phyloP scores from a whole-genome alignment of 2,797 vertebrate species.

The Pteronotus mesoamericanus region DNA sequence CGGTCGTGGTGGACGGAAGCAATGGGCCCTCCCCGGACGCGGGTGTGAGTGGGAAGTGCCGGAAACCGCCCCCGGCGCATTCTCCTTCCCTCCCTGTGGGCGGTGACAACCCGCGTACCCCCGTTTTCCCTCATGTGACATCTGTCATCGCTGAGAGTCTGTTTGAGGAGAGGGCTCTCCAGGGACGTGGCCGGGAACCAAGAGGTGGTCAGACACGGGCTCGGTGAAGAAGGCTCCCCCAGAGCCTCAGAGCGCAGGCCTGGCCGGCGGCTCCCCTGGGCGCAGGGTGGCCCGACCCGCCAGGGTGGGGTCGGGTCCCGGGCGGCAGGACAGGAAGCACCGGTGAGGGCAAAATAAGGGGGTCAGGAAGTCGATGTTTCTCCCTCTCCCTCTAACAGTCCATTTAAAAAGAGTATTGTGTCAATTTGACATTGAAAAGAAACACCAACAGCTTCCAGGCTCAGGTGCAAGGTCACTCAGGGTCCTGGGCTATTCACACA shows the following conservation, averaged over 20 bases:
- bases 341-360: too few relatives aligned
- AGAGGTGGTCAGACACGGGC: not conserved
- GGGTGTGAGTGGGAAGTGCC: not conserved
- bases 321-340: too few relatives aligned
- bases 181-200: not conserved
- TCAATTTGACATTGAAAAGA: too few relatives aligned
- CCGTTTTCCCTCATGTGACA: not conserved
- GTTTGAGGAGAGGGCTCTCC: accelerated
- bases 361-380: too few relatives aligned
- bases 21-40: not conserved
- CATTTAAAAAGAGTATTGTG: too few relatives aligned
- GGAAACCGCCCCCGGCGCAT: accelerated
- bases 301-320: too few relatives aligned
- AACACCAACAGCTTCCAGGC: not conserved
- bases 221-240: not conserved
- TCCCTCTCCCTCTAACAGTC: too few relatives aligned
- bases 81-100: too few relatives aligned
- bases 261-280: too few relatives aligned
- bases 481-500: not conserved
- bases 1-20: too few relatives aligned
- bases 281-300: too few relatives aligned
- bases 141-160: not conserved
- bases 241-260: too few relatives aligned
- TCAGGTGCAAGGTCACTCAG: not conserved
- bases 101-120: accelerated